These are phyloP conservation scores for Nycticryphes semicollaris DNA, from an alignment of 2,113 vertebrate genomes.

Conservation along the genomic window DNA sequence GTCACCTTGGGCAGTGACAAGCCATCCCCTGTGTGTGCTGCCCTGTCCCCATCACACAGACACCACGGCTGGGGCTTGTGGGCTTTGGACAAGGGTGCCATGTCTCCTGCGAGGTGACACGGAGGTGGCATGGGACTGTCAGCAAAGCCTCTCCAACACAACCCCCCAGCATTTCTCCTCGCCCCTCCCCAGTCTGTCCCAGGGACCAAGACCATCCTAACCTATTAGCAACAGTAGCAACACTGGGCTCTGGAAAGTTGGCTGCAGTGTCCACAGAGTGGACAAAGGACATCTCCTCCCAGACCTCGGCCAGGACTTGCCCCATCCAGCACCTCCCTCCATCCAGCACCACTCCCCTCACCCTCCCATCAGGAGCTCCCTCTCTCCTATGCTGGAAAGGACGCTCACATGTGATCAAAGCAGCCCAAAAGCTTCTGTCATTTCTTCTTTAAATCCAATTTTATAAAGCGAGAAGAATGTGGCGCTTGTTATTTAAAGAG, in stretches of 20 bases:
- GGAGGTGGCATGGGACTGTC: accelerated
- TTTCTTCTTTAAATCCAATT: conserved; percentile 17
- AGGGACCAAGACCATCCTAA: neutral
- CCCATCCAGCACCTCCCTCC: accelerated
- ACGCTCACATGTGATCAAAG: neutral
- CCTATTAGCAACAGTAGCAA: accelerated
- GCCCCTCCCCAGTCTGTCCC: neutral
- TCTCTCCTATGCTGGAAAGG: neutral
- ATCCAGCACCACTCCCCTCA: neutral
- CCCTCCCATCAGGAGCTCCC: neutral
- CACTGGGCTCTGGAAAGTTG: accelerated
- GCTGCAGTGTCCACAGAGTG: neutral
- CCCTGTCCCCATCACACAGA: neutral
- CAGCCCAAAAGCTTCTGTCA: neutral
- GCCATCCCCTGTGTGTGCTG: accelerated
- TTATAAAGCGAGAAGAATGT: neutral
- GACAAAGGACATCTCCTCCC: accelerated
- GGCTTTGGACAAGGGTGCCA: neutral
- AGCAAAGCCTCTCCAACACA: neutral
- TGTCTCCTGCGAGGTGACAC: neutral
- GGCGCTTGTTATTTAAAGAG: neutral
- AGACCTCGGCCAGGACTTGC: neutral
- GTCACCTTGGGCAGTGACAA: neutral
- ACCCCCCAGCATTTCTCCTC: neutral
- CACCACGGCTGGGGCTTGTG: accelerated